Evolutionary conservation across 2,113 vertebrate species (phyloP).

Genomic region (Nematolebias whitei): DNA sequence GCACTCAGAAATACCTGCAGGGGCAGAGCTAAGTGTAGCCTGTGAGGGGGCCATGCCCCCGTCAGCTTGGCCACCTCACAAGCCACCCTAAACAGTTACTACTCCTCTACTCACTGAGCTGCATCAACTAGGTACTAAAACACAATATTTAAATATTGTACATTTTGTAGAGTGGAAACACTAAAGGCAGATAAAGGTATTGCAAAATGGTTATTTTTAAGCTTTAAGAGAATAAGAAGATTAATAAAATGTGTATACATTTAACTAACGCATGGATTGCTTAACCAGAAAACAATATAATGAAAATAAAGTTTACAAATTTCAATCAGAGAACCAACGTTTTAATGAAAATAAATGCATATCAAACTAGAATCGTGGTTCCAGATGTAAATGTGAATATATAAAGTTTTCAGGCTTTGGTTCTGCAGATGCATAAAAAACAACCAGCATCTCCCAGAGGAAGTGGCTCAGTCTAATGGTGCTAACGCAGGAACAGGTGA

Average conservation of each 20-base stretch:
- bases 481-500: constrained; percentile 53
- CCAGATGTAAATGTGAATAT: too few species aligned
- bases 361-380: too few species aligned
- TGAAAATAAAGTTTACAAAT: too few species aligned
- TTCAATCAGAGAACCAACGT: too few species aligned
- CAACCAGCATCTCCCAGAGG: constrained; percentile 16
- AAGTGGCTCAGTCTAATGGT: constrained; percentile 40
- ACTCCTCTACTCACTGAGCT: too few species aligned
- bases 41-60: neutral
- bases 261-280: too few species aligned
- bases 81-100: neutral
- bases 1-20: neutral
- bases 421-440: neutral
- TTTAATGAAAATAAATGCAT: too few species aligned
- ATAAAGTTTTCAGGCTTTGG: neutral
- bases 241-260: too few species aligned
- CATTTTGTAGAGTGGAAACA: neutral
- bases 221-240: too few species aligned
- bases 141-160: neutral
- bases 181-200: too few species aligned
- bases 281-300: too few species aligned
- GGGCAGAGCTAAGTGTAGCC: neutral
- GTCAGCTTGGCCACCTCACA: neutral
- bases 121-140: neutral
- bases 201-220: too few species aligned